Evolutionary conservation across 1,140 invertebrate species (phyloP).

Genomic region (Zaprionus ghesquierei): DNA sequence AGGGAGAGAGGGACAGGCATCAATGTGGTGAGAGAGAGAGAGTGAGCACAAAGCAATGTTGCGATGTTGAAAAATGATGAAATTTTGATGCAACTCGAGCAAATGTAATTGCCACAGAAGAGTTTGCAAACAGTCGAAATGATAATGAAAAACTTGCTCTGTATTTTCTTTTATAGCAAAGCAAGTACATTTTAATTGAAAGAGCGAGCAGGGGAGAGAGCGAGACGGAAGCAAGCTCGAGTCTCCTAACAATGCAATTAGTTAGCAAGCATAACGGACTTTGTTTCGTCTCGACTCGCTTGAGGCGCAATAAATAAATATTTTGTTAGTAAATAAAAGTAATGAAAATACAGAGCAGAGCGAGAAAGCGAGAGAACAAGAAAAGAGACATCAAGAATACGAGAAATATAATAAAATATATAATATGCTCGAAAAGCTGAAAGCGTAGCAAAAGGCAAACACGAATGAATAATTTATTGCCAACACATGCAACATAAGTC

Average conservation of each 20-base stretch:
- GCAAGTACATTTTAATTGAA: constrained; percentile 63
- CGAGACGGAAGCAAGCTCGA: constrained; percentile 4
- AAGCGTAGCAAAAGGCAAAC: constrained; percentile 29
- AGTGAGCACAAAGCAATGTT: background rate
- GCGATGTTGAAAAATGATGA: background rate
- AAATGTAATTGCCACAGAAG: constrained; percentile 6
- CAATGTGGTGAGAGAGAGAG: no score
- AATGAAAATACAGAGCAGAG: background rate
- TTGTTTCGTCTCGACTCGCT: constrained; percentile 20
- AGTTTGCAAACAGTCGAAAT: background rate
- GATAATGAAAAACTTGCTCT: constrained; percentile 19
- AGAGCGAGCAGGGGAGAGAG: background rate
- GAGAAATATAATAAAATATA: constrained; percentile 50
- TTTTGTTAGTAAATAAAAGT: background rate
- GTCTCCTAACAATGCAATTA: constrained; percentile 51
- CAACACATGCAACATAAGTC: constrained; percentile 58
- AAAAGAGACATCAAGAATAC: background rate
- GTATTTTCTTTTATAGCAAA: background rate
- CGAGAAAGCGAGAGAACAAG: background rate
- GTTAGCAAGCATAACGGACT: constrained; percentile 52
- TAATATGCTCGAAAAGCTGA: constrained; percentile 35
- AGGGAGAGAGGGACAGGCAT: background rate
- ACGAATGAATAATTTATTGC: constrained; percentile 63
- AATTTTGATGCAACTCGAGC: constrained; percentile 4
- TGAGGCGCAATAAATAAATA: constrained; percentile 34